These are phyloP conservation scores for Trichomycterus rosablanca DNA, from an alignment of 2,113 vertebrate species.

Conservation along the genomic window DNA sequence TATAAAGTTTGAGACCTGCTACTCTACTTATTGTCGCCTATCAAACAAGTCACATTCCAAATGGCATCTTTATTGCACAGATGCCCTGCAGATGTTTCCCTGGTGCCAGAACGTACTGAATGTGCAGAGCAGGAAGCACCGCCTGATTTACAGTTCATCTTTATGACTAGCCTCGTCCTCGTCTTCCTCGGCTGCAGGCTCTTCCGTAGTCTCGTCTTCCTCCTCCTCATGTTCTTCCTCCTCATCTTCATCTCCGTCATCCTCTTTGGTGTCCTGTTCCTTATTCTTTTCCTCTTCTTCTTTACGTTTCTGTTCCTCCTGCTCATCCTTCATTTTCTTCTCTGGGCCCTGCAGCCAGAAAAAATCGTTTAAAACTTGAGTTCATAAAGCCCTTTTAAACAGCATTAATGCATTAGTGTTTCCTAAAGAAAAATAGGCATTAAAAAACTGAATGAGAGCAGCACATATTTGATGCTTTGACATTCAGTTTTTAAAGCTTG, in stretches of 20 bases:
- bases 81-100: conserved; percentile 15
- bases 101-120: conserved; percentile 16
- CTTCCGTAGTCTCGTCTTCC: conserved; percentile 30
- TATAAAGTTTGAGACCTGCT: not conserved
- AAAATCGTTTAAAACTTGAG: not conserved
- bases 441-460: no score
- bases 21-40: conserved; percentile 28
- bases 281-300: conserved; percentile 63
- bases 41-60: conserved; percentile 20
- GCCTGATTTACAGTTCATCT: conserved; percentile 68
- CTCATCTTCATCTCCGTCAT: conserved; percentile 13
- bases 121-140: conserved; percentile 8
- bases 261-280: conserved; percentile 56
- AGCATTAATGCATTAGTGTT: no score
- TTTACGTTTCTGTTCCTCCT: conserved; percentile 44
- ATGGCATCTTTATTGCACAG: not conserved
- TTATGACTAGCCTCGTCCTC: conserved; percentile 53
- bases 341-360: conserved; percentile 43
- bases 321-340: conserved; percentile 58
- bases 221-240: conserved; percentile 39
- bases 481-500: no score
- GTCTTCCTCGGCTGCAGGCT: conserved; percentile 29
- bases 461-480: no score
- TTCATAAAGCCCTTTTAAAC: no score
- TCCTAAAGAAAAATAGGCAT: no score